Percentiles rank a stretch among this genome's conserved stretches.
These are phyloP conservation scores for Stenodera caucasica DNA, from an alignment of 2,888 invertebrate genomes.

Conservation along the genomic window DNA sequence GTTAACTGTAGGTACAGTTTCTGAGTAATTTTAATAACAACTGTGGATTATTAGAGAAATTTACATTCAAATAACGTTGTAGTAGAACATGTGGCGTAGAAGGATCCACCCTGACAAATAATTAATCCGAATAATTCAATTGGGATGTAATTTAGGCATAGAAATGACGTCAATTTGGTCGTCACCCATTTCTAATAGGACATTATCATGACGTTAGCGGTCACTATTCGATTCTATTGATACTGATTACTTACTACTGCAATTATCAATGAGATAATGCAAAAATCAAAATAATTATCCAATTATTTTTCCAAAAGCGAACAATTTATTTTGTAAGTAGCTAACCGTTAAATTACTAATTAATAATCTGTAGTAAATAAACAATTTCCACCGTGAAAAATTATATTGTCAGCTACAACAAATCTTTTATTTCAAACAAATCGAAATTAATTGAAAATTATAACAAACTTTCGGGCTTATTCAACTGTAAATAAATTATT, in stretches of 20 bases:
- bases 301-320: background rate
- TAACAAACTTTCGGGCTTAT: too few species aligned
- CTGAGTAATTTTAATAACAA: constrained; percentile 13
- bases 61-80: constrained; percentile 21
- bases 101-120: constrained; percentile 16
- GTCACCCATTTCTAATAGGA: background rate
- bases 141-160: constrained; percentile 12
- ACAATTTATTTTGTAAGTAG: background rate
- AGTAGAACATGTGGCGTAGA: constrained; percentile 19
- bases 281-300: too few species aligned
- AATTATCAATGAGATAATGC: too few species aligned
- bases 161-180: constrained; percentile 1
- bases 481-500: too few species aligned
- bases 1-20: constrained; percentile 7
- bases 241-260: too few species aligned
- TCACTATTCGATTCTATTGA: background rate
- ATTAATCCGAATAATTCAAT: constrained; percentile 22
- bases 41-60: constrained; percentile 19
- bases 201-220: constrained; percentile 1
- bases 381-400: too few species aligned
- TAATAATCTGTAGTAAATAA: too few species aligned
- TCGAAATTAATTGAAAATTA: too few species aligned
- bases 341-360: background rate
- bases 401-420: too few species aligned
- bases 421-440: too few species aligned